Base-by-base conservation (phyloP, 2,113 vertebrate genomes). In the Cryptotis parvus region DNA sequence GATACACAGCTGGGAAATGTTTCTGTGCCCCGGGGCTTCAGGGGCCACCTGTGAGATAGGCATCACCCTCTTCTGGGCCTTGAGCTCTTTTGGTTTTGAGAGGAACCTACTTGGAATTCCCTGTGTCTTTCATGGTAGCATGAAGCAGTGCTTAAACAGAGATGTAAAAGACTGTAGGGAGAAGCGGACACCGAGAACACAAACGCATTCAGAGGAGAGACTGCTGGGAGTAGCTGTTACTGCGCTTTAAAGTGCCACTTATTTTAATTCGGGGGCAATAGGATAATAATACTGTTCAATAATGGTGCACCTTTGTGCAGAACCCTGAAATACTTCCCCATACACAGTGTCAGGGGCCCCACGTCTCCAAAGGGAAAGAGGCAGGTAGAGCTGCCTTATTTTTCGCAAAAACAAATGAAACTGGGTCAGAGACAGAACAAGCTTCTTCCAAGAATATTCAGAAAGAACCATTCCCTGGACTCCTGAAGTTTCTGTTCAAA, bases 201-300 rank as follows among this genome's bases (percentile, higher is more conserved):
- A 91, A 89, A 87, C 84, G 61, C 35, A 79, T 89, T 89, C 89
- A 83, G 95, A 93, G 77, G 89, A 93, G 70, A 93, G 7, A 72
- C 85, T 94, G 63, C 84, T 93, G 90, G 75, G 87, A 95, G 73
- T 83, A 92, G 93, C 92, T 96, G 89, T 78, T 78, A 76, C 58
- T 84, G 84, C 72, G 87, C 93, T 89, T 82, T 85, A 89, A 95
- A 96, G 87, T 87, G 93, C 84, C 73, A 95, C 89, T 97, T 94
- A 95, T 81, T 96, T 94, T 94, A 96, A 97, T 93, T 95, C 89
- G 91, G 89, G 77, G 83, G 86, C 65, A 84, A 91, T 75, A 89
- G 86, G 89, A 94, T 89, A 94, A 94, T 92, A 91, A 89, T 35
- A 87, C 49, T 75, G 20, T 72, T 43, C 24, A 72, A 65, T 89